These are phyloP conservation scores for Etheostoma nigrum DNA, from an alignment of 2,797 vertebrate species.

Conservation along the genomic window DNA sequence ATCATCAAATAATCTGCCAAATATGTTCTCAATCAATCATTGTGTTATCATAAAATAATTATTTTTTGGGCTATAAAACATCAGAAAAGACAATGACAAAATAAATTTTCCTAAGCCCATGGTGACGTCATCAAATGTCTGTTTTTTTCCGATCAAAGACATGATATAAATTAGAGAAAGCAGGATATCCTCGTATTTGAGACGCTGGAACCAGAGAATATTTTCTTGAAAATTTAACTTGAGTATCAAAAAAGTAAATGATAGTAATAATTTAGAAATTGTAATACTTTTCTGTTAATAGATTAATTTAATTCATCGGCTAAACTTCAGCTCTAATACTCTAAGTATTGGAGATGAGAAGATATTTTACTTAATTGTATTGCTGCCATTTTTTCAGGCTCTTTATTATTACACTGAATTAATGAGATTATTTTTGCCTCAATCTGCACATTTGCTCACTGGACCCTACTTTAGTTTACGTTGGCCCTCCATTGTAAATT, in stretches of 20 bases:
- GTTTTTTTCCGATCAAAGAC: neutral
- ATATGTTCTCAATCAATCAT: neutral
- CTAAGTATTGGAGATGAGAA: neutral
- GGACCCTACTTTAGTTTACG: conserved; percentile 1
- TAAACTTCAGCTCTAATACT: neutral
- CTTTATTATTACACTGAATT: conserved; percentile 6
- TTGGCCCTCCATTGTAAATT: conserved; percentile 37
- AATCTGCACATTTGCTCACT: conserved; percentile 31
- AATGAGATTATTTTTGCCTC: conserved; percentile 35
- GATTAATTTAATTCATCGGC: neutral
- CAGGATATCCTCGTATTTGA: too few relatives aligned
- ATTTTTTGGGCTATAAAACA: neutral
- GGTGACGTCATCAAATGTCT: neutral
- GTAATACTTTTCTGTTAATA: neutral
- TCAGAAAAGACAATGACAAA: neutral
- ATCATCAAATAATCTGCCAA: neutral
- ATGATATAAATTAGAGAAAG: neutral
- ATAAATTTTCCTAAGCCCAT: neutral
- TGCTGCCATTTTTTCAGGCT: conserved; percentile 1
- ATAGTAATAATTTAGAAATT: neutral
- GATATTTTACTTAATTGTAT: neutral
- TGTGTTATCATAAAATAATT: neutral
- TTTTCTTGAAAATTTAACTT: neutral
- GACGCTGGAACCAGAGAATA: too few relatives aligned
- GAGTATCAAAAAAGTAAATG: neutral